Evolutionary conservation across 2,113 vertebrate genomes (phyloP).

Genomic region (Vulpes ferrilata): DNA sequence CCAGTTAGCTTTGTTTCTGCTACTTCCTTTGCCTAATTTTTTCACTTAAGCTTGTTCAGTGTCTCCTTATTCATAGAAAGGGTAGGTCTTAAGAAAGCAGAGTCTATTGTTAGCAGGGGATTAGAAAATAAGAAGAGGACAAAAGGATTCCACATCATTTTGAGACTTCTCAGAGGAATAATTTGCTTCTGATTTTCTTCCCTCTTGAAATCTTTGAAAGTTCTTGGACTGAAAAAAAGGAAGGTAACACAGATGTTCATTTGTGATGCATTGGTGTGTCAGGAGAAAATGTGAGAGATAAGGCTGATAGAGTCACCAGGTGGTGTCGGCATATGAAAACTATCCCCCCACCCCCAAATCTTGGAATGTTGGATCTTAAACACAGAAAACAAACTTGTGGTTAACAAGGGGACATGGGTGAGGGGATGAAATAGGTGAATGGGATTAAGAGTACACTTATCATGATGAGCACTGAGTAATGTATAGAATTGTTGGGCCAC

Average conservation of each 20-base stretch:
- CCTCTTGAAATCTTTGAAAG: background rate
- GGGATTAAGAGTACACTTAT: background rate
- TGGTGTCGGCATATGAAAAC: background rate
- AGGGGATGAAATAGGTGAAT: background rate
- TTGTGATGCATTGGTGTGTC: background rate
- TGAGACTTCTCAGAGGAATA: background rate
- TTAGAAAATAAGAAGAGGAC: background rate
- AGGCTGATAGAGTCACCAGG: background rate
- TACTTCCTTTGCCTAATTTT: background rate
- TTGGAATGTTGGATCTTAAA: background rate
- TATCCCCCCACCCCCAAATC: background rate
- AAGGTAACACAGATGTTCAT: background rate
- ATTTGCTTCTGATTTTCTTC: constrained; percentile 57
- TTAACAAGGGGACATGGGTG: background rate
- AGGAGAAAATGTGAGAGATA: background rate
- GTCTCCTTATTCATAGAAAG: background rate
- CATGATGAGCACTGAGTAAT: background rate
- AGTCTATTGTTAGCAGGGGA: background rate
- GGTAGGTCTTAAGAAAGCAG: background rate
- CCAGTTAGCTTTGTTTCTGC: background rate
- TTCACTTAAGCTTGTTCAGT: background rate
- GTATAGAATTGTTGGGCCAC: background rate
- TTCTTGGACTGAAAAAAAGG: background rate
- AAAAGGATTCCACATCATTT: background rate
- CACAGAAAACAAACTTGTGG: background rate